A percentile compares a stretch with the other conserved stretches of the same genome.
Evolutionary conservation across 2,888 invertebrate species (phyloP).

Genomic region (Amphiduros pacificus): DNA sequence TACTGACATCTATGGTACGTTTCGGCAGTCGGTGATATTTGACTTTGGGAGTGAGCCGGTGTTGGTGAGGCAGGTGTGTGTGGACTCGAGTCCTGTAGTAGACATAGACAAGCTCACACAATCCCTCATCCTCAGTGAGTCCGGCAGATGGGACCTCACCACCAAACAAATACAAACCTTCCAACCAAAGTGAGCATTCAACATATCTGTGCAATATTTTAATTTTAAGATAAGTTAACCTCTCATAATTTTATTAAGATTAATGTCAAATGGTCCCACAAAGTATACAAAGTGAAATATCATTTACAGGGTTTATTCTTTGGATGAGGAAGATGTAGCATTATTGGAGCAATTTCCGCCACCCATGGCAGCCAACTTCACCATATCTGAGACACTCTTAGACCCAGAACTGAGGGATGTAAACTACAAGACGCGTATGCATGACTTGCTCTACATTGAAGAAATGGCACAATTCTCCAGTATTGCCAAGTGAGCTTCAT

Average conservation of each 20-base stretch:
- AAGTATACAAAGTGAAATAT: neutral
- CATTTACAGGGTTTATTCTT: conserved; percentile 13
- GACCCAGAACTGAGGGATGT: conserved; percentile 64
- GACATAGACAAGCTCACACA: conserved; percentile 61
- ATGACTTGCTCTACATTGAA: conserved; percentile 75
- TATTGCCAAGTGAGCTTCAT: conserved; percentile 59
- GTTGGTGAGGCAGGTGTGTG: conserved; percentile 67
- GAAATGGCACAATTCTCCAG: conserved; percentile 76
- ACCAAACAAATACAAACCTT: conserved; percentile 64
- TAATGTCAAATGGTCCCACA: too few relatives aligned
- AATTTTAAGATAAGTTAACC: too few relatives aligned
- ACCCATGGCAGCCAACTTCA: conserved; percentile 66
- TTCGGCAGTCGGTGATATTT: conserved; percentile 76
- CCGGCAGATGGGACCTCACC: conserved; percentile 66
- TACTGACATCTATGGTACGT: conserved; percentile 77
- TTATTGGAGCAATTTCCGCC: conserved; percentile 45
- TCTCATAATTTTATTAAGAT: too few relatives aligned
- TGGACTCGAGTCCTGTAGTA: conserved; percentile 74
- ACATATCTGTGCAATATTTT: neutral
- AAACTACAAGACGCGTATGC: conserved; percentile 75
- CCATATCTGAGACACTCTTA: conserved; percentile 71
- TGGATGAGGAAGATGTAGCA: conserved; percentile 36
- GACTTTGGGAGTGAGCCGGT: conserved; percentile 67
- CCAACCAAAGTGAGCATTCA: conserved; percentile 42
- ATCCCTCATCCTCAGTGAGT: conserved; percentile 47